These are phyloP conservation scores for Heliconius charithonia DNA, from an alignment of 2,888 invertebrate genomes.

Conservation along the genomic window DNA sequence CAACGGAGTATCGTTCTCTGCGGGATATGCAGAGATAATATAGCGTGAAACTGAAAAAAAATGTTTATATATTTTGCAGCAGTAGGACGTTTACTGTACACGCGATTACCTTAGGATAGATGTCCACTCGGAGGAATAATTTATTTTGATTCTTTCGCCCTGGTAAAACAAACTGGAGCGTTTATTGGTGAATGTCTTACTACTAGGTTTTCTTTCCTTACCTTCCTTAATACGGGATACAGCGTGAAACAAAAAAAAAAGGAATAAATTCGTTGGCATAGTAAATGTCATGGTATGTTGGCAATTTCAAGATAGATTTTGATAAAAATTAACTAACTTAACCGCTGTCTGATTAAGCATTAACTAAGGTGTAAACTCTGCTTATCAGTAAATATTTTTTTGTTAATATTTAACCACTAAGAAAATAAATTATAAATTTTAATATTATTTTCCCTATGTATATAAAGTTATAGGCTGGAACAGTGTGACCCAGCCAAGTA, in stretches of 20 bases:
- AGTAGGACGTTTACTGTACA: too few species aligned
- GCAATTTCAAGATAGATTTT: background rate
- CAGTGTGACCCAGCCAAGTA: conserved; percentile 71
- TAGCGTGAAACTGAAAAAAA: too few species aligned
- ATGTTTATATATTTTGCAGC: too few species aligned
- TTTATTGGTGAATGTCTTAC: background rate
- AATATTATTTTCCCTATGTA: conserved; percentile 30
- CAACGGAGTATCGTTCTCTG: too few species aligned
- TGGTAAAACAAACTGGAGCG: too few species aligned
- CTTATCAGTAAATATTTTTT: background rate
- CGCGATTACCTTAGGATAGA: too few species aligned
- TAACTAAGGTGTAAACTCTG: background rate
- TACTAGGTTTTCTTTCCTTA: background rate
- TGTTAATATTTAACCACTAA: background rate
- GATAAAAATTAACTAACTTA: background rate
- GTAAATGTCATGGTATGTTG: background rate
- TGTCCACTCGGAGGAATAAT: background rate
- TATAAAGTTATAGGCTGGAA: conserved; percentile 71
- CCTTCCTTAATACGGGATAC: background rate
- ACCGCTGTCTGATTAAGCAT: background rate
- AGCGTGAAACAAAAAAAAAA: background rate
- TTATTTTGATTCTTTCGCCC: background rate
- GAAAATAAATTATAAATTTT: too few species aligned
- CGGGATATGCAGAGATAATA: too few species aligned
- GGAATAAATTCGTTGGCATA: background rate